Percentiles rank a stretch among this genome's conserved stretches.
These are phyloP conservation scores for Zaprionus bogoriensis DNA, from an alignment of 2,888 invertebrate genomes.

Conservation along the genomic window DNA sequence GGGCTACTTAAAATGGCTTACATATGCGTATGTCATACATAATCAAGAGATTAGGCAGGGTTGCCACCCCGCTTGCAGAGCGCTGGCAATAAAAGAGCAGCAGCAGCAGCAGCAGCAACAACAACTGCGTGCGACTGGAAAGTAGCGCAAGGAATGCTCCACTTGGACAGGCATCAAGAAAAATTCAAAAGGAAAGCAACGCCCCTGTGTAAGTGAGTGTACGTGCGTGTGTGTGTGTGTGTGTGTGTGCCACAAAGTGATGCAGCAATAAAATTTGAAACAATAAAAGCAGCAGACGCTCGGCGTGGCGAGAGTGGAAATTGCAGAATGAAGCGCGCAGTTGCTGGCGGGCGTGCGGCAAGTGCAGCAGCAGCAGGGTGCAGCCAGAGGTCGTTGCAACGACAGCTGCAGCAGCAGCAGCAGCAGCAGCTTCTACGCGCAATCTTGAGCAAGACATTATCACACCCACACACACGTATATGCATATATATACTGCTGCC, in stretches of 20 bases:
- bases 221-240: slow-evolving; percentile 20
- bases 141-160: slow-evolving; percentile 56
- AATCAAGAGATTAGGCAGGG: slow-evolving; percentile 72
- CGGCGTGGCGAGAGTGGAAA: slow-evolving; percentile 43
- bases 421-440: slow-evolving; percentile 36
- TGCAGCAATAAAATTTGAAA: slow-evolving; percentile 79
- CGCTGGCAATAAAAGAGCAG: slow-evolving; percentile 52
- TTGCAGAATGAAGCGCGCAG: slow-evolving; percentile 46
- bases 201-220: neutral
- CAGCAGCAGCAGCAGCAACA: slow-evolving; percentile 19
- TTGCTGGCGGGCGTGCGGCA: slow-evolving; percentile 24
- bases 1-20: slow-evolving; percentile 54
- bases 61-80: slow-evolving; percentile 8
- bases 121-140: slow-evolving; percentile 26
- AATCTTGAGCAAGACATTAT: slow-evolving; percentile 43
- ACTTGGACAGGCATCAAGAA: slow-evolving; percentile 77
- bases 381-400: slow-evolving; percentile 29
- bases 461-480: slow-evolving; percentile 23
- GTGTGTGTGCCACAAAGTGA: slow-evolving; percentile 63
- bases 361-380: slow-evolving; percentile 53
- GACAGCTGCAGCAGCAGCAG: slow-evolving; percentile 6
- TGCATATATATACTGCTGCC: neutral
- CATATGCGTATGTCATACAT: slow-evolving; percentile 73
- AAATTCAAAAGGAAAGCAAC: slow-evolving; percentile 54
- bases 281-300: slow-evolving; percentile 62